Evolutionary conservation across 2,888 invertebrate species (phyloP), one percentile per base, ranked within the genome.

Genomic region (Troides aeacus): DNA sequence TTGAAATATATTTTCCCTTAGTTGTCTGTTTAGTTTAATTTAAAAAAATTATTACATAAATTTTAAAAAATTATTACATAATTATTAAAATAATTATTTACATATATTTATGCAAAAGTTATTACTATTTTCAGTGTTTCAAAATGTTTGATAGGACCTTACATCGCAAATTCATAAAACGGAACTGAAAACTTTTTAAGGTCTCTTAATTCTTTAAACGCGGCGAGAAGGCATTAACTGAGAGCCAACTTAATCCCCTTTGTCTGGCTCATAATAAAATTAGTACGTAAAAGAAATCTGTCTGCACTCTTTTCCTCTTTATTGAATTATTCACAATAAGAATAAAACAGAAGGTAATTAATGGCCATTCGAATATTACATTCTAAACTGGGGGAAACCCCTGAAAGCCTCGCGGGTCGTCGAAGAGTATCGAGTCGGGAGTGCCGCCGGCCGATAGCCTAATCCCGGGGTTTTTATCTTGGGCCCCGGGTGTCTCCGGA

Each of bases 381-480:
- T 72, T 75, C 71, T 72, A 73, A 77, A 77, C 74, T 75, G 71
- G 68, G 46, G 72, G 64, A 68, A 75, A 75, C 77, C 74, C 72
- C 74, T 58, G 72, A 69, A 69, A 65, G 69, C 69, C 69, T 65
- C 58, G 73, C 66, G 74, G 76, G 77, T 78, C 81, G 77, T 82
- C 80, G 79, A 78, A 78, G 76, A 74, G 78, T 78, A 78, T 76
- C 64, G 75, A 78, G 76, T 74, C 74, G 76, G 76, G 77, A 76
- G 77, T 76, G 74, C 70, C 64, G 73, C 66, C 70, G 73, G 46
- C 79, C 77, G 86, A 86, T 86, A 86, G 78, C 81, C 79, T 85
- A 85, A 86, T 84, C 84, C 84, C 74, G 74, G 77, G 73, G 73
- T 80, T 84, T 85, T 83, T 86, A 84, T 84, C 83, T 80, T 72